Percentiles rank a stretch among this genome's conserved stretches.
Evolutionary conservation across 1,140 invertebrate genomes (phyloP).

Genomic region (Heliconius hewitsoni): DNA sequence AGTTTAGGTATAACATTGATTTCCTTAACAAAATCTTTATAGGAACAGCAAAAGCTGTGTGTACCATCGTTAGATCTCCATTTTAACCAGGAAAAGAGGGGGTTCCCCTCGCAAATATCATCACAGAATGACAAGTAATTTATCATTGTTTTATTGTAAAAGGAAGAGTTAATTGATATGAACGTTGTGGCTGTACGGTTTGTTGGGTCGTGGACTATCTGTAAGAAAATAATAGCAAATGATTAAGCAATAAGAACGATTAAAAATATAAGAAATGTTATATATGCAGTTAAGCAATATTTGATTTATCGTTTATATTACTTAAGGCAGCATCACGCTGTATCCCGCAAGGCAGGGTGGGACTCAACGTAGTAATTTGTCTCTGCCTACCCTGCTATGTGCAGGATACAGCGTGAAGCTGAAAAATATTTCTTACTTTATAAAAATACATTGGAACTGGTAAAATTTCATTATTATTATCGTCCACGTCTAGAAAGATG

Average conservation of each 20-base stretch:
- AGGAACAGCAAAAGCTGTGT: constrained; percentile 67
- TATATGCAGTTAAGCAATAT: too few species aligned
- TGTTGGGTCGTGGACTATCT: constrained; percentile 57
- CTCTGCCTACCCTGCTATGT: not conserved
- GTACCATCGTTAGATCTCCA: constrained; percentile 64
- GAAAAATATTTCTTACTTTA: constrained; percentile 64
- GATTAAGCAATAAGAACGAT: not conserved
- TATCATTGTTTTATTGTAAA: constrained; percentile 51
- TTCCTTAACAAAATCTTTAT: constrained; percentile 46
- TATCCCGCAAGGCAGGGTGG: too few species aligned
- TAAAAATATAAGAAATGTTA: too few species aligned
- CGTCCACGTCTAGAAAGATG: constrained; percentile 78
- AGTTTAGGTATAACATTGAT: constrained; percentile 51
- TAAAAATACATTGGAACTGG: constrained; percentile 83
- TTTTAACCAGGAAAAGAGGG: constrained; percentile 53
- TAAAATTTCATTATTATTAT: constrained; percentile 65
- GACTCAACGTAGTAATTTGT: too few species aligned
- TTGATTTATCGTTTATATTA: too few species aligned
- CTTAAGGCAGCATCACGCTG: too few species aligned
- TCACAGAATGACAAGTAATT: constrained; percentile 52
- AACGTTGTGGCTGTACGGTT: constrained; percentile 51
- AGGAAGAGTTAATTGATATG: constrained; percentile 64
- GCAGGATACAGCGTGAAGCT: not conserved
- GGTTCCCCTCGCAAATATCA: constrained; percentile 51
- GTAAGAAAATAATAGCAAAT: constrained; percentile 26